Conservation (phyloP, 2,797 vertebrate genomes). For the Lophius americanus region DNA sequence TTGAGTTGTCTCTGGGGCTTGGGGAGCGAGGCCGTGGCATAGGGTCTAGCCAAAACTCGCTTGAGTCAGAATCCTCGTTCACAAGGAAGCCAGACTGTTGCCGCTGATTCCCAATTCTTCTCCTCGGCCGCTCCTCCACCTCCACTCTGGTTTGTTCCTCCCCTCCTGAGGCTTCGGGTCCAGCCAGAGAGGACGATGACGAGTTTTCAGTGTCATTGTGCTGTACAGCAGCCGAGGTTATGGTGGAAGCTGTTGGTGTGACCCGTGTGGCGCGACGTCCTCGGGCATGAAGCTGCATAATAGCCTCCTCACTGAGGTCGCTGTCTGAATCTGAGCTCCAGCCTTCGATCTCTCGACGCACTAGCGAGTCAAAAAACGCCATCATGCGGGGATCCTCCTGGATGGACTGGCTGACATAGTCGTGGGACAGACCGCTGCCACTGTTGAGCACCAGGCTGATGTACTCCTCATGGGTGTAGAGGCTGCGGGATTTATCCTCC, state of each 20-base stretch:
- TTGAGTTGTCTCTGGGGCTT: constrained; percentile 90
- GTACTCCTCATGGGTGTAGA: constrained; percentile 98
- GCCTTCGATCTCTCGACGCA: constrained; percentile 96
- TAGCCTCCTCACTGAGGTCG: constrained; percentile 93
- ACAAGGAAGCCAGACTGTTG: constrained; percentile 90
- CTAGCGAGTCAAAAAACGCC: constrained; percentile 98
- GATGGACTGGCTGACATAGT: constrained; percentile 97
- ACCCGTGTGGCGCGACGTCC: constrained; percentile 69
- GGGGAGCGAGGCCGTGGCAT: constrained; percentile 94
- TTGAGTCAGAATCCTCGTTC: constrained; percentile 97
- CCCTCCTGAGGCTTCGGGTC: constrained; percentile 73
- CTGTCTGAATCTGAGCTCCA: constrained; percentile 99
- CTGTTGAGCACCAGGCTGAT: constrained; percentile 98
- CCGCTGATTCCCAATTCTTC: constrained; percentile 56
- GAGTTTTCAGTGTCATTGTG: constrained; percentile 92
- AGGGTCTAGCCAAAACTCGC: constrained; percentile 91
- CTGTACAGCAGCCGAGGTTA: constrained; percentile 23
- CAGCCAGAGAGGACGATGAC: constrained; percentile 86
- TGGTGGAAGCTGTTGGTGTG: background rate
- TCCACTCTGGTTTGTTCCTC: constrained; percentile 45
- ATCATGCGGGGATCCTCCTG: constrained; percentile 99
- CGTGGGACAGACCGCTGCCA: constrained; percentile 94
- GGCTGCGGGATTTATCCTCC: constrained; percentile 94
- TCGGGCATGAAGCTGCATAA: constrained; percentile 91
- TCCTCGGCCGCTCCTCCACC: constrained; percentile 80